These are phyloP conservation scores for Seladonia tumulorum DNA, from an alignment of 2,888 invertebrate genomes.

Conservation along the genomic window DNA sequence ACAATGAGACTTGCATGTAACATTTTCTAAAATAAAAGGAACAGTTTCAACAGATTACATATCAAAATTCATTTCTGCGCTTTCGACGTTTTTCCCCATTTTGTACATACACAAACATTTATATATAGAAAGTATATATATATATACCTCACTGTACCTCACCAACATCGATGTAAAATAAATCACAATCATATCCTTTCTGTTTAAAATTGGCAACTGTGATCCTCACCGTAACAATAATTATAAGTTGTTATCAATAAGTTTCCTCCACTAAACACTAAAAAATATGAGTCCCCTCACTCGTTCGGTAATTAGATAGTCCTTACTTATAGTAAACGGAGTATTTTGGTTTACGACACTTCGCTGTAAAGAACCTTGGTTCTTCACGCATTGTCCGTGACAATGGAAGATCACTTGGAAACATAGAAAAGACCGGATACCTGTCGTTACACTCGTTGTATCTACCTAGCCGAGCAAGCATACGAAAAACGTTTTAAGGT, in stretches of 20 bases:
- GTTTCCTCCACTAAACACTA: conserved; percentile 61
- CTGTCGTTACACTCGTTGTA: conserved; percentile 35
- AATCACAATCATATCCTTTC: conserved; percentile 79
- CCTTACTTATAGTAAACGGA: conserved; percentile 68
- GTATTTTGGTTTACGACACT: conserved; percentile 73
- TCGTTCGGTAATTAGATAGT: conserved; percentile 59
- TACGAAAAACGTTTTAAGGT: conserved; percentile 54
- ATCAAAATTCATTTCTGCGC: conserved; percentile 2
- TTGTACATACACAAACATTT: conserved; percentile 37
- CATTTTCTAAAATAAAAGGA: background rate
- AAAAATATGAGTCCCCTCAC: conserved; percentile 68
- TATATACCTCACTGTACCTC: conserved; percentile 65
- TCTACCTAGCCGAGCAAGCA: conserved; percentile 48
- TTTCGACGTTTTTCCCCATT: background rate
- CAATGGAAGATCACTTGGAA: conserved; percentile 62
- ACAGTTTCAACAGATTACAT: background rate
- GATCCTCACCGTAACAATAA: conserved; percentile 68
- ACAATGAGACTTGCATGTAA: background rate
- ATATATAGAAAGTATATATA: conserved; percentile 60
- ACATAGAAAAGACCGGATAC: conserved; percentile 51
- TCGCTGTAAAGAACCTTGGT: conserved; percentile 37
- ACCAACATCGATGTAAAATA: conserved; percentile 80
- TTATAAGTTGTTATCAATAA: conserved; percentile 51
- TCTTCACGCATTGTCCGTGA: conserved; percentile 10
- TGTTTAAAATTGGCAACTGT: conserved; percentile 74